Evolutionary conservation across 2,888 invertebrate genomes (phyloP).

Genomic region (Parnassius orleans): DNA sequence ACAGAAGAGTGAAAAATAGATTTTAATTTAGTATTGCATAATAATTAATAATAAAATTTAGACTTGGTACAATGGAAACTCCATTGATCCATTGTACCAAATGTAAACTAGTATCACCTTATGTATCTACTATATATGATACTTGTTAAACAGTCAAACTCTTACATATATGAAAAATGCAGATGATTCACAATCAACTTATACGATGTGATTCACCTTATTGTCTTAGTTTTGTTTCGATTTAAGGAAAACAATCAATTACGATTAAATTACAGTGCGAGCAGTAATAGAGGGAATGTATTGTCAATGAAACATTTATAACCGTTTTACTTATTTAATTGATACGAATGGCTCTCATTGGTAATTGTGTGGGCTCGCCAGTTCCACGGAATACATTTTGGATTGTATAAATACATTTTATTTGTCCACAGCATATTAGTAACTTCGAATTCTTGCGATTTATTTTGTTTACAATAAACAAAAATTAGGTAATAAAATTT

Average conservation of each 20-base stretch:
- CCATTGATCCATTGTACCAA: too few species aligned
- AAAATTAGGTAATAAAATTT: too few species aligned
- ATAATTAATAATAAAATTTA: too few species aligned
- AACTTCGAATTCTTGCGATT: not conserved
- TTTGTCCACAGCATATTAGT: not conserved
- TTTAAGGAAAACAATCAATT: conserved; percentile 76
- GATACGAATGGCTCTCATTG: conserved; percentile 64
- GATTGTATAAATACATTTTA: conserved; percentile 30
- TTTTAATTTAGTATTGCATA: too few species aligned
- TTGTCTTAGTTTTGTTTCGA: conserved; percentile 66
- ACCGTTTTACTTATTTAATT: conserved; percentile 76
- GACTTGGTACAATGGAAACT: too few species aligned
- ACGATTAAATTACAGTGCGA: conserved; percentile 67
- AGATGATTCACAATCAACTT: conserved; percentile 40
- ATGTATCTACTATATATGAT: too few species aligned
- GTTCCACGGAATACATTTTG: conserved; percentile 39
- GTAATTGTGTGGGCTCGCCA: conserved; percentile 58
- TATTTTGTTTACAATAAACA: not conserved
- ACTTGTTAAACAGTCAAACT: too few species aligned
- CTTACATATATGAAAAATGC: not conserved
- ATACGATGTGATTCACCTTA: conserved; percentile 66
- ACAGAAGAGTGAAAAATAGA: too few species aligned
- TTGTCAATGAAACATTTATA: conserved; percentile 71
- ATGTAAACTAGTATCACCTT: too few species aligned
- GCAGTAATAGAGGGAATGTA: conserved; percentile 73